Evolutionary conservation across 1,140 invertebrate genomes (phyloP).

Genomic region (Drosophila pandora): DNA sequence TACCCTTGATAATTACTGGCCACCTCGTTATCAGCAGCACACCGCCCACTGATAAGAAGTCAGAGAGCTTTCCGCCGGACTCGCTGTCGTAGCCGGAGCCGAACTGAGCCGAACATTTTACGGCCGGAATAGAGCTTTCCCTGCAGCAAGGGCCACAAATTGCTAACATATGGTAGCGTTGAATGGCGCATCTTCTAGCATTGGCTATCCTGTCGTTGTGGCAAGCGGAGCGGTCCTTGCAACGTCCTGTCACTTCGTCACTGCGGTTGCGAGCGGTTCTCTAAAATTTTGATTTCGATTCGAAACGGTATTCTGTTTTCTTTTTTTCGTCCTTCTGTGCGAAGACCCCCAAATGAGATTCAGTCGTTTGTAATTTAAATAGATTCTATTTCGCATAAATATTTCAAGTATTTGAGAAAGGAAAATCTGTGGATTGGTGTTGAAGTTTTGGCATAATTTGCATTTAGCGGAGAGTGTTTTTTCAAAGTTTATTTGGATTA

Average conservation of each 20-base stretch:
- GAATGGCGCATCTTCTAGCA: slow-evolving; percentile 68
- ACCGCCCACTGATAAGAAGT: slow-evolving; percentile 52
- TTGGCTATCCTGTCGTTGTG: slow-evolving; percentile 73
- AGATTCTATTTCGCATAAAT: slow-evolving; percentile 30
- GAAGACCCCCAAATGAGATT: slow-evolving; percentile 4
- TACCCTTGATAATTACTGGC: slow-evolving; percentile 45
- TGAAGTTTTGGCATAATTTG: slow-evolving; percentile 17
- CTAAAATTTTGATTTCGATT: slow-evolving; percentile 20
- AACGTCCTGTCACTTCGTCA: slow-evolving; percentile 6
- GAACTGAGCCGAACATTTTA: slow-evolving; percentile 30
- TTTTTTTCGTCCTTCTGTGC: slow-evolving; percentile 3
- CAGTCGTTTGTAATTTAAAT: slow-evolving; percentile 14
- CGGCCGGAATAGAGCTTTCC: slow-evolving; percentile 40
- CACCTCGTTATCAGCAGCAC: slow-evolving; percentile 39
- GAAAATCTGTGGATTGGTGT: slow-evolving; percentile 21
- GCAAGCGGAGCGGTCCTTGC: slow-evolving; percentile 58
- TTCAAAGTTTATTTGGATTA: slow-evolving; percentile 23
- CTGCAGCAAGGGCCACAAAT: slow-evolving; percentile 39
- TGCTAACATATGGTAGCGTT: slow-evolving; percentile 75
- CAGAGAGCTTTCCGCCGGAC: slow-evolving; percentile 30
- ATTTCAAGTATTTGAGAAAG: slow-evolving; percentile 23
- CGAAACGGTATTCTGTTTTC: slow-evolving; percentile 7
- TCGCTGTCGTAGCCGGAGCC: background rate
- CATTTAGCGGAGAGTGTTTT: slow-evolving; percentile 18
- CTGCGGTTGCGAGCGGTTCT: slow-evolving; percentile 14